Base-by-base conservation (phyloP, 2,797 vertebrate species). In the Cygnus olor region DNA sequence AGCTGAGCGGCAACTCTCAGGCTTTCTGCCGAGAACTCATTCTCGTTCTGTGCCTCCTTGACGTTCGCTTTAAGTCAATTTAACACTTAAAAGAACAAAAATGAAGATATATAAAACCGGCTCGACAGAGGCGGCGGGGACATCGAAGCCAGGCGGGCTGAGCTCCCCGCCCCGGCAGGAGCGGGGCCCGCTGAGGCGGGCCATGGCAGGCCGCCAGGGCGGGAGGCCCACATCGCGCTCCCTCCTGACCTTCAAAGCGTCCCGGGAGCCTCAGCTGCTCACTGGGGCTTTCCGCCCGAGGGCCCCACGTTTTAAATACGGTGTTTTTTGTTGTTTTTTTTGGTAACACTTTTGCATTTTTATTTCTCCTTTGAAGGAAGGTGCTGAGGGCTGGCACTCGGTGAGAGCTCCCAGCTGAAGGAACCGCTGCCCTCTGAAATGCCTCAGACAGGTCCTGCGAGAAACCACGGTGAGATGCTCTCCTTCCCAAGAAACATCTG, bases 381-480 rank as follows among this genome's bases (percentile, higher is more conserved):
- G 47, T 60, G 53, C 70, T 73, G 72, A 51, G 22, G 54, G 44
- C 42, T 88, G 56, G 68, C 25, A 32, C 71, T 79, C 30, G 16
- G 71, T 1, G 1, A 85, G 77, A 88, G 22, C 20, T 84, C 51
- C 66, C 2, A 0, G 60, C 30, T 93, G 89, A 76, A 93, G 66
- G 51, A 92, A 65, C 40, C 34, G 13, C 36, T 54, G 17, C 19
- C 20, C 80, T 77, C 57, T 79, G 60, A 57, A 60, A 71, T 21
- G 14, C 14, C 60, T 71, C 1, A 4, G 47, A 44, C 0, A 0
- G 34, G 51, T 68, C 20, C 64, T 11, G 34, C 1, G 1, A 94
- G 51, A 51, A 85, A 80, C 30, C 0, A 1, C 10, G 2, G 5
- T 5, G 6, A 83, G 61, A 78, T 51, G 15, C 20, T 78, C 49